A percentile compares a stretch with the other conserved stretches of the same genome.
phyloP scores from a whole-genome alignment of 2,888 invertebrate species.

The Acronicta alni region DNA sequence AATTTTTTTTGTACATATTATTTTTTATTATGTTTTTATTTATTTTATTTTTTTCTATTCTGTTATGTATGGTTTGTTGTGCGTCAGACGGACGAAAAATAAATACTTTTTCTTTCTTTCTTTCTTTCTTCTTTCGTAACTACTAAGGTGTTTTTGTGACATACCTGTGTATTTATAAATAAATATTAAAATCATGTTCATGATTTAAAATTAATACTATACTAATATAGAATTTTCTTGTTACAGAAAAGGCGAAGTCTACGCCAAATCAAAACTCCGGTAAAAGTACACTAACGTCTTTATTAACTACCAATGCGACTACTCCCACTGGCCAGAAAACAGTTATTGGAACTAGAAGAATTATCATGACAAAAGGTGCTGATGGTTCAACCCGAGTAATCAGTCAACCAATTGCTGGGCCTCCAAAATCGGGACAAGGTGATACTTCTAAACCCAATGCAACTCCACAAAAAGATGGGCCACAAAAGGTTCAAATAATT shows the following conservation, averaged over 20 bases:
- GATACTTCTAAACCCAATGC: constrained; percentile 70
- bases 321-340: constrained; percentile 90
- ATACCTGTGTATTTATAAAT: too few relatives aligned
- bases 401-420: constrained; percentile 87
- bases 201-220: not conserved
- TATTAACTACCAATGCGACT: constrained; percentile 86
- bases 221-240: constrained; percentile 1
- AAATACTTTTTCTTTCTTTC: too few relatives aligned
- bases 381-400: constrained; percentile 92
- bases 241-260: constrained; percentile 78
- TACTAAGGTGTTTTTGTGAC: too few relatives aligned
- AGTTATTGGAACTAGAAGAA: constrained; percentile 91
- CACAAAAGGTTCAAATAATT: constrained; percentile 96
- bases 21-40: too few relatives aligned
- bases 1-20: too few relatives aligned
- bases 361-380: constrained; percentile 93
- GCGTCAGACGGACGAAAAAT: too few relatives aligned
- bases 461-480: constrained; percentile 82
- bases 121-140: too few relatives aligned
- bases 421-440: constrained; percentile 73
- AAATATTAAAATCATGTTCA: too few relatives aligned
- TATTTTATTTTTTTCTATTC: too few relatives aligned
- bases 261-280: constrained; percentile 88
- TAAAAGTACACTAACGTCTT: constrained; percentile 91
- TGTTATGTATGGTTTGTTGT: too few relatives aligned